Evolutionary conservation across 2,888 invertebrate species (phyloP), one percentile per base, ranked within the genome.

Genomic region (Eupsilia transversa): DNA sequence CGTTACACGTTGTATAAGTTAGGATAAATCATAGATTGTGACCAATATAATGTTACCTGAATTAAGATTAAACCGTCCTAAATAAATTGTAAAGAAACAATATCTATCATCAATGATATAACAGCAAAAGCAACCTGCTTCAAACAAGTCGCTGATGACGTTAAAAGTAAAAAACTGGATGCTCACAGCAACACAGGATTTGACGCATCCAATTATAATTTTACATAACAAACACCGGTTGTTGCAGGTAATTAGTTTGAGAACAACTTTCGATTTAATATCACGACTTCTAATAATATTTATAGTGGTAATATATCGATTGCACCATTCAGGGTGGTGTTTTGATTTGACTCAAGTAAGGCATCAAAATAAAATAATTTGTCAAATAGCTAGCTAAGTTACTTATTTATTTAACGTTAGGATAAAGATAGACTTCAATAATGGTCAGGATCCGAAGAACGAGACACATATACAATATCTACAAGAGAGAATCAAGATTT

Each of bases 211-310:
- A 88, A 93, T 93, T 93, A 92, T 91, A 89, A 89, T 88, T 91
- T 94, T 93, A 92, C 90, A 90, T 93, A 93, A 94, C 91, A 87
- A 81, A 83, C 77, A 85, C 88, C 89, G 91, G 91, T 89, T 87
- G 76, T 77, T 72, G 89, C 54, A 20, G 17, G 72, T 92, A 93
- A 93, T 93, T 92, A 92, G 89, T 89, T 79, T 82, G 64, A 80
- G 74, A 87, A 86, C 93, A 92, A 93, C 94, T 93, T 94, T 94
- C 93, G 80, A 92, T 94, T 93, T 89, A 88, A 86, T 85, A 80
- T 73, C 80, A 73, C 61, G 63, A 76, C 77, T 87, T 87, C 79
- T 71, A 69, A 46, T 80, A 66, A 76, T 73, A 74, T 85, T 83
- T 77, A 78, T 80, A 59, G 74, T 68, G n/a, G 83, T 73, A 70